Conservation (phyloP, 2,888 invertebrate species). For the Cheilosia scutellata region DNA sequence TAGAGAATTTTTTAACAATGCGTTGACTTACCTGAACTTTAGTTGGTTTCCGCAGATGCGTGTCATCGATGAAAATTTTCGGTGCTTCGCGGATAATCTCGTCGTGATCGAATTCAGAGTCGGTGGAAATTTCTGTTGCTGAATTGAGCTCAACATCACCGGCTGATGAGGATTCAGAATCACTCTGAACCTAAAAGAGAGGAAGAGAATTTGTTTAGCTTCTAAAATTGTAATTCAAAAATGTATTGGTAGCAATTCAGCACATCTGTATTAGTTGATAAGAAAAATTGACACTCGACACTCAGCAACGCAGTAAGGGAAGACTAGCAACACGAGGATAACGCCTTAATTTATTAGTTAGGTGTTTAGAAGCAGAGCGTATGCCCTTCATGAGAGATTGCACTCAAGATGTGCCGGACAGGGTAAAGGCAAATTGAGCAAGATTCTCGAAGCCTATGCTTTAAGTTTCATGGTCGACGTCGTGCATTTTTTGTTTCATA, state of each 20-base stretch:
- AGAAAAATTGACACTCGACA: conserved; percentile 32
- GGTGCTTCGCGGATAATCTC: conserved; percentile 89
- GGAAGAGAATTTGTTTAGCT: background rate
- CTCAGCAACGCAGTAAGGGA: conserved; percentile 54
- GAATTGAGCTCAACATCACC: conserved; percentile 92
- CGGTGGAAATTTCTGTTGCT: conserved; percentile 96
- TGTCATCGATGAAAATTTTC: conserved; percentile 90
- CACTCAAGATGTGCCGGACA: background rate
- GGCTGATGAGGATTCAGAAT: conserved; percentile 87
- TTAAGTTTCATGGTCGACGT: no score
- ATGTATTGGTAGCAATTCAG: background rate
- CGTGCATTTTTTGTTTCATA: no score
- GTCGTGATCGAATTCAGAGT: conserved; percentile 95
- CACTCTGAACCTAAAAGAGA: conserved; percentile 87
- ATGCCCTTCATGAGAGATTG: background rate
- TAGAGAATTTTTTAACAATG: background rate
- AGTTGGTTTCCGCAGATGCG: conserved; percentile 86
- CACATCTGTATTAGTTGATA: conserved; percentile 52
- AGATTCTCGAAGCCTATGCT: no score
- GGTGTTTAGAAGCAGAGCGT: conserved; percentile 18
- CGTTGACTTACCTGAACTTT: conserved; percentile 86
- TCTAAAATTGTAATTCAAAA: background rate
- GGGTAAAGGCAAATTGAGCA: no score
- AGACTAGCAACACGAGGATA: conserved; percentile 49
- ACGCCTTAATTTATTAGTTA: conserved; percentile 17